Percentiles rank a stretch among this genome's conserved stretches.
Evolutionary conservation across 2,888 invertebrate species (phyloP).

Genomic region (Apotomis betuletana): DNA sequence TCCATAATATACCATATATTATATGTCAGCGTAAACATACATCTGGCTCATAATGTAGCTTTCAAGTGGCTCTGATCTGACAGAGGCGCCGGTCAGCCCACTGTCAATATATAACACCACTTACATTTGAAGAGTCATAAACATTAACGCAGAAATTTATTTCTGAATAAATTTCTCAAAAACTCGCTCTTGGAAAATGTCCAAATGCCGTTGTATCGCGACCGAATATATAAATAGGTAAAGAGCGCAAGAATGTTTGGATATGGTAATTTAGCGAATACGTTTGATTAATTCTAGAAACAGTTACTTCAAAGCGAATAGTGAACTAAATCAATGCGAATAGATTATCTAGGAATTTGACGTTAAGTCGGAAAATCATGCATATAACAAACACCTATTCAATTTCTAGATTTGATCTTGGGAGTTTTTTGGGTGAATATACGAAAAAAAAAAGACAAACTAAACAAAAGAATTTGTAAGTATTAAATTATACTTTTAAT

Average conservation of each 20-base stretch:
- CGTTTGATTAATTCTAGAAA: slow-evolving; percentile 21
- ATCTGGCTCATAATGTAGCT: slow-evolving; percentile 21
- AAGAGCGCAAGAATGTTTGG: slow-evolving; percentile 32
- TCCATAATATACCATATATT: slow-evolving; percentile 1
- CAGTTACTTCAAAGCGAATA: slow-evolving; percentile 21
- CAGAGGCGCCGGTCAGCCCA: slow-evolving; percentile 14
- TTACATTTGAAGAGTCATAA: slow-evolving; percentile 44
- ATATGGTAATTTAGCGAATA: slow-evolving; percentile 44
- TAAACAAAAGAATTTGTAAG: too few species aligned
- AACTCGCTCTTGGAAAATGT: slow-evolving; percentile 52
- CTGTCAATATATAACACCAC: slow-evolving; percentile 42
- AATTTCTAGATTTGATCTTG: too few species aligned
- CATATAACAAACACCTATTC: too few species aligned
- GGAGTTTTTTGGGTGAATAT: too few species aligned
- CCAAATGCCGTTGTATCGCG: slow-evolving; percentile 52
- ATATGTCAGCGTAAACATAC: slow-evolving; percentile 14
- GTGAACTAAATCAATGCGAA: neutral
- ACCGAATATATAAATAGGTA: slow-evolving; percentile 52
- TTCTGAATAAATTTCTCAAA: slow-evolving; percentile 53
- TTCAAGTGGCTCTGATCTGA: slow-evolving; percentile 26
- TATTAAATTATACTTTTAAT: too few species aligned
- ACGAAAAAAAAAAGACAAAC: too few species aligned
- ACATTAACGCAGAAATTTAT: slow-evolving; percentile 47
- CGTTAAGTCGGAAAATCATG: too few species aligned
- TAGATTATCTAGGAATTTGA: too few species aligned